Conservation (phyloP, 2,113 vertebrate genomes). For the Emydura subglobosa region DNA sequence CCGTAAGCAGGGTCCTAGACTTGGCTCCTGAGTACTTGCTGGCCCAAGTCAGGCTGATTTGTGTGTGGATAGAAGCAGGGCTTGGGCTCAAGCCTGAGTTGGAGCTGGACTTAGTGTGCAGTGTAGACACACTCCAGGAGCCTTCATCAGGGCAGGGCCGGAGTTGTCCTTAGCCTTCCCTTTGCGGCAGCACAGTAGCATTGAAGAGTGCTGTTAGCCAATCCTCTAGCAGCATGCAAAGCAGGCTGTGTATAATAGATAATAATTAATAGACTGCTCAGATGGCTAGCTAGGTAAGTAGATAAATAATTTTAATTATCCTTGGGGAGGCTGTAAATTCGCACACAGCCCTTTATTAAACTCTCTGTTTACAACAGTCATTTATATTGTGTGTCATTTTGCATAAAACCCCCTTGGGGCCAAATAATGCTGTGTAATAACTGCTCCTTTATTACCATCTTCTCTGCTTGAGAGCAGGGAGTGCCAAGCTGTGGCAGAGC, state of each 20-base stretch:
- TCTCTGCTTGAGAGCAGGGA: neutral
- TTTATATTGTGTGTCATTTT: conserved; percentile 73
- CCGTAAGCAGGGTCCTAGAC: neutral
- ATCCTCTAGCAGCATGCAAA: conserved; percentile 67
- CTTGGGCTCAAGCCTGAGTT: neutral
- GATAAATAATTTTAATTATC: conserved; percentile 86
- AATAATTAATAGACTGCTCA: conserved; percentile 83
- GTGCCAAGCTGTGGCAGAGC: rapidly evolving
- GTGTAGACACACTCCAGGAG: neutral
- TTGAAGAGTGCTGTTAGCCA: neutral
- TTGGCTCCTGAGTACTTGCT: neutral
- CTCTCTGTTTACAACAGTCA: conserved; percentile 79
- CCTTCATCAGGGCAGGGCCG: neutral
- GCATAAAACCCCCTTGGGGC: conserved; percentile 61
- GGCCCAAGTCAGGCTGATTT: neutral
- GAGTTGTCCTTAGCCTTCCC: rapidly evolving
- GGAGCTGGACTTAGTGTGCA: neutral
- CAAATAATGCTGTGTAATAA: neutral
- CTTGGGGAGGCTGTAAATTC: conserved; percentile 80
- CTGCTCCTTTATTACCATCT: neutral
- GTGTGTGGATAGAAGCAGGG: neutral
- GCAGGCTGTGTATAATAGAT: conserved; percentile 73
- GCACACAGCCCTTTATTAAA: conserved; percentile 79
- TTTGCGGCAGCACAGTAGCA: rapidly evolving
- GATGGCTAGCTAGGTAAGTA: conserved; percentile 79